Conservation (phyloP, 1,140 invertebrate genomes). For the Chrysopa pallens region DNA sequence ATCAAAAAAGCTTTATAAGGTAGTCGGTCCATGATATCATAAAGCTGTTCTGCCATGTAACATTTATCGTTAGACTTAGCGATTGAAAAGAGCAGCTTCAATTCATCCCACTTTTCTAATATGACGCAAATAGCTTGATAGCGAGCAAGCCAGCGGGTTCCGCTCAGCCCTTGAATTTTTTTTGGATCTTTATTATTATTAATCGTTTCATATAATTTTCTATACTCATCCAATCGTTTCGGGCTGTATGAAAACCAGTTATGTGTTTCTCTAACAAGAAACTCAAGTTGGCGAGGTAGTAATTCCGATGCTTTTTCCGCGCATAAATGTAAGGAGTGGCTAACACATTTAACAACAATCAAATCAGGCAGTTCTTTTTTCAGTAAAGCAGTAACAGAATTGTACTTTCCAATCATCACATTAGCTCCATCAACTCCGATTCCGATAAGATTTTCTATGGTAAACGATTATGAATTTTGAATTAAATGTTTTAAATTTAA, state of each 20-base stretch:
- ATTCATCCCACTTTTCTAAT: constrained; percentile 14
- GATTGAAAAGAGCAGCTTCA: constrained; percentile 12
- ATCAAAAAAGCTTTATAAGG: constrained; percentile 10
- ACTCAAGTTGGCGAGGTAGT: constrained; percentile 11
- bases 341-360: constrained; percentile 10
- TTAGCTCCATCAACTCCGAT: too few species aligned
- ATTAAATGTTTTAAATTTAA: too few species aligned
- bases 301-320: constrained; percentile 10
- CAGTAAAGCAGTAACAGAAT: too few species aligned
- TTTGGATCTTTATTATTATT: constrained; percentile 10
- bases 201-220: constrained; percentile 12
- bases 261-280: constrained; percentile 15
- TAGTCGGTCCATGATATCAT: constrained; percentile 9
- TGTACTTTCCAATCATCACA: too few species aligned
- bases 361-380: constrained; percentile 6
- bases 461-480: too few species aligned
- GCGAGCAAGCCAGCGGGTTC: constrained; percentile 3
- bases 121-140: constrained; percentile 12
- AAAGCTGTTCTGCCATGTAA: constrained; percentile 7
- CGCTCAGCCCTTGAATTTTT: neutral
- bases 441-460: too few species aligned
- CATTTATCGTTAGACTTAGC: constrained; percentile 11
- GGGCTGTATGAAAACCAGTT: constrained; percentile 18
- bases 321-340: constrained; percentile 13
- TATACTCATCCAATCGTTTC: constrained; percentile 13